Evolutionary conservation across 2,888 invertebrate genomes (phyloP).

Genomic region (Mythimna pallens): DNA sequence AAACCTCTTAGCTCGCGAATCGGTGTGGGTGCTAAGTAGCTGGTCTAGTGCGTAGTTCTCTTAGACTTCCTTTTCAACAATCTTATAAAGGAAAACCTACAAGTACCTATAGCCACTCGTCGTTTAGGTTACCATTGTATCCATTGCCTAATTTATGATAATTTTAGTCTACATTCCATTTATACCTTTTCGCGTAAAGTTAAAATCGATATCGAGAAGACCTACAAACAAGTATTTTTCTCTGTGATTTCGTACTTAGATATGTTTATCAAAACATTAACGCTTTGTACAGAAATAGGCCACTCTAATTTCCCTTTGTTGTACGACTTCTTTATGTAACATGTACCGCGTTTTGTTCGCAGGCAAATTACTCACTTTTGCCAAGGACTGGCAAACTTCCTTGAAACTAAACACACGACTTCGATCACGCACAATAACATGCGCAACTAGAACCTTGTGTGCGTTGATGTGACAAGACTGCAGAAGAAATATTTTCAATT

Average conservation of each 20-base stretch:
- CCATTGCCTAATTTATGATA: slow-evolving; percentile 21
- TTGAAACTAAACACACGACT: slow-evolving; percentile 72
- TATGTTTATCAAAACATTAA: slow-evolving; percentile 52
- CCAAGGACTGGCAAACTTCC: slow-evolving; percentile 76
- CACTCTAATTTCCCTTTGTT: slow-evolving; percentile 66
- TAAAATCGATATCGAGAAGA: slow-evolving; percentile 21
- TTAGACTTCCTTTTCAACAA: slow-evolving; percentile 3
- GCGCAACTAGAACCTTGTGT: slow-evolving; percentile 55
- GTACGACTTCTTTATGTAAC: slow-evolving; percentile 76
- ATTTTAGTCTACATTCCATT: slow-evolving; percentile 24
- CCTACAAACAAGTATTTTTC: slow-evolving; percentile 28
- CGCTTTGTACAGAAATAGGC: slow-evolving; percentile 70
- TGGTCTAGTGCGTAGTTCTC: slow-evolving; percentile 8
- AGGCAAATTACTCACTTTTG: slow-evolving; percentile 69
- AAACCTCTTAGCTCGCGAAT: slow-evolving; percentile 4
- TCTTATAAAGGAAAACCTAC: slow-evolving; percentile 7
- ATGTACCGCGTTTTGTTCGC: slow-evolving; percentile 64
- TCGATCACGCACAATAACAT: slow-evolving; percentile 54
- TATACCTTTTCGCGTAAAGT: slow-evolving; percentile 8
- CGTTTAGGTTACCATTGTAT: slow-evolving; percentile 12
- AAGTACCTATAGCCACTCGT: not conserved
- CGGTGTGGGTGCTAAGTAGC: slow-evolving; percentile 15
- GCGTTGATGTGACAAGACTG: slow-evolving; percentile 35
- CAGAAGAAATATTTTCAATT: not conserved
- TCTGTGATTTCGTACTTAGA: slow-evolving; percentile 23